A percentile compares a stretch with the other conserved stretches of the same genome.
phyloP scores from a whole-genome alignment of 2,113 vertebrate species.

The Hucho hucho region DNA sequence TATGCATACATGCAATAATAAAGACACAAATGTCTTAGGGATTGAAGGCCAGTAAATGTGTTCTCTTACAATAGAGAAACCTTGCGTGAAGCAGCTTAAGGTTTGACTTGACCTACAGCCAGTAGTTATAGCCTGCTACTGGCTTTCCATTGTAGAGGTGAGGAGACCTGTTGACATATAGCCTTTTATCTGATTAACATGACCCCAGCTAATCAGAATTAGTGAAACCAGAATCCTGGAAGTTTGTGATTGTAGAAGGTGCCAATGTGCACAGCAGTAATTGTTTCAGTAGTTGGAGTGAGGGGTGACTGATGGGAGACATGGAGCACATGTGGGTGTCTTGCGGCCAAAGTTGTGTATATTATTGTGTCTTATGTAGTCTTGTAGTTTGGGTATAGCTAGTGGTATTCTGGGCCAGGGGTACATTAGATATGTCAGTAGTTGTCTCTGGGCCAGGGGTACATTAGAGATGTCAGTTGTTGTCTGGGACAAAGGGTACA shows the following conservation, averaged over 20 bases:
- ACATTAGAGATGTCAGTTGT: neutral
- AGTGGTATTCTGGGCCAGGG: conserved; percentile 5
- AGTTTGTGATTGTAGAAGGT: conserved; percentile 17
- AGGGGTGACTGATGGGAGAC: neutral
- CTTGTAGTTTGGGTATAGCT: conserved; percentile 30
- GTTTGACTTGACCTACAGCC: conserved; percentile 60
- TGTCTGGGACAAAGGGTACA: conserved; percentile 20
- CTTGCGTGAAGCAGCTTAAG: conserved; percentile 61
- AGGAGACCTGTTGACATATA: conserved; percentile 56
- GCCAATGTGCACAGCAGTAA: neutral
- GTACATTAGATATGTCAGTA: conserved; percentile 72
- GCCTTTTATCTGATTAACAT: conserved; percentile 16
- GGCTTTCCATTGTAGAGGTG: conserved; percentile 44
- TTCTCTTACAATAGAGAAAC: conserved; percentile 67
- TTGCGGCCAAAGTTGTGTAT: neutral
- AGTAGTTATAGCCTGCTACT: conserved; percentile 42
- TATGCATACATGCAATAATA: conserved; percentile 70
- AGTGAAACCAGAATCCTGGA: conserved; percentile 17
- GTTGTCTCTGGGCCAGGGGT: conserved; percentile 87
- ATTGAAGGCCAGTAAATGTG: conserved; percentile 72
- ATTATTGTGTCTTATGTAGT: conserved; percentile 63
- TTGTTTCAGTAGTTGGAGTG: neutral
- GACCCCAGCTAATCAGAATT: conserved; percentile 5
- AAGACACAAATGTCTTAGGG: conserved; percentile 66
- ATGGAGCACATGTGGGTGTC: conserved; percentile 80